Evolutionary conservation across 1,140 invertebrate genomes (phyloP), one percentile per base, ranked within the genome.

Genomic region (Tetragnatha versicolor): DNA sequence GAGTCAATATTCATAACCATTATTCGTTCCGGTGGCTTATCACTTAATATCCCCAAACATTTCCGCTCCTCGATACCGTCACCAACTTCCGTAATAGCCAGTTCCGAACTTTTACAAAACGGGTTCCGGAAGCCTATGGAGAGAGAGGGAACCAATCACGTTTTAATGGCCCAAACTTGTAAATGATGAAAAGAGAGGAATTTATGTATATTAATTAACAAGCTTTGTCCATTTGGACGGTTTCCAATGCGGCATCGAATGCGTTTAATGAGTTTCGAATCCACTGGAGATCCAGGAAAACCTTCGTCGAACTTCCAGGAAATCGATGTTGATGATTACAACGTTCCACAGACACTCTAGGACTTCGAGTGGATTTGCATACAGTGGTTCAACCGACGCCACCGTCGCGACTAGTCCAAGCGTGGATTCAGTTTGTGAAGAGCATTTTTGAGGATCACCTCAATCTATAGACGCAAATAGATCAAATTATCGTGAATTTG

Each of bases 181-280:
- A 65, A 65, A 65, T 65, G 61, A 65, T 65, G 35, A 27, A n/a
- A n/a, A n/a, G 14, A 22, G 25, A 65, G 17, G 61, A 65, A 31
- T 42, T n/a, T 65, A 39, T 42, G 61, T 27, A 31, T 65, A 65
- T 65, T 65, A 65, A 65, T 65, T 65, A 65, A 65, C 61, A 65
- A 65, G 37, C 35, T 22, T 42, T 37, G 61, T 42, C 61, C 37
- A 65, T 65, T 65, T 65, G 61, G 61, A 65, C 9, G 29, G 20
- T n/a, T 25, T 35, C 61, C 61, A 65, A 65, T 42, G 22, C n/a
- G 61, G 2, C 42, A 42, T 65, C 37, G 35, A 25, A n/a, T 42
- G 35, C 39, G 25, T 31, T 42, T 20, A 65, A 65, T 42, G 39
- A 42, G 61, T 42, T 65, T 65, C 33, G 27, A 65, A 65, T 42